phyloP scores from a whole-genome alignment of 2,888 invertebrate genomes.

The Phyllotreta cruciferae region DNA sequence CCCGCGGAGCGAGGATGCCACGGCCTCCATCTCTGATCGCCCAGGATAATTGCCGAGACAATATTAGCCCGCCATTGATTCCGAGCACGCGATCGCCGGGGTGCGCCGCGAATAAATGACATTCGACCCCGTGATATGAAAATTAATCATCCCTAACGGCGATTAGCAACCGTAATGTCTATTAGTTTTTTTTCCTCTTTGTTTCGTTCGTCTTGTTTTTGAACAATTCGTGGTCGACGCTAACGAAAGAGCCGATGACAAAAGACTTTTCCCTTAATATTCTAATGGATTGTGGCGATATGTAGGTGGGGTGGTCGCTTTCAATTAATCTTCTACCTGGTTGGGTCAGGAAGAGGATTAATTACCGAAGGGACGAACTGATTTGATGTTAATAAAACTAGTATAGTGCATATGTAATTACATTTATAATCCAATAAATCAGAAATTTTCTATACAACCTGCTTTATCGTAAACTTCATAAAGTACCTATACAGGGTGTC shows the following conservation, averaged over 20 bases:
- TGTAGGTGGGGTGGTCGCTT: conserved; percentile 3
- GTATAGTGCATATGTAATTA: too few species aligned
- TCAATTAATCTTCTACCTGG: conserved; percentile 11
- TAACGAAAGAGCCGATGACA: conserved; percentile 16
- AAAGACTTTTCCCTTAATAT: conserved; percentile 19
- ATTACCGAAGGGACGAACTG: neutral
- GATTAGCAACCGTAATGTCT: conserved; percentile 49
- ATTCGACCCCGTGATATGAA: conserved; percentile 52
- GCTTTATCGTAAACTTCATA: too few species aligned
- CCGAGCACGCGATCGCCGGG: conserved; percentile 53
- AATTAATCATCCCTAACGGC: conserved; percentile 50
- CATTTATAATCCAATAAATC: too few species aligned
- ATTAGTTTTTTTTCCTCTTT: conserved; percentile 24
- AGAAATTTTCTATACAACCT: too few species aligned
- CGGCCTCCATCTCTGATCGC: neutral
- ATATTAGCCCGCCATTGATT: conserved; percentile 55
- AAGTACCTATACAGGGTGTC: too few species aligned
- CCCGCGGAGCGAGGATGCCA: neutral
- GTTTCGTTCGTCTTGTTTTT: conserved; percentile 10
- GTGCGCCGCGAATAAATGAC: conserved; percentile 51
- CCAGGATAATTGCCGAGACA: conserved; percentile 49
- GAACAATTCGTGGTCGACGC: neutral
- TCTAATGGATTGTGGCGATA: conserved; percentile 4
- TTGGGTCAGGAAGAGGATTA: neutral
- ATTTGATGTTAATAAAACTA: too few species aligned